Conservation (phyloP, 2,113 vertebrate species). For the Etheostoma spectabile region DNA sequence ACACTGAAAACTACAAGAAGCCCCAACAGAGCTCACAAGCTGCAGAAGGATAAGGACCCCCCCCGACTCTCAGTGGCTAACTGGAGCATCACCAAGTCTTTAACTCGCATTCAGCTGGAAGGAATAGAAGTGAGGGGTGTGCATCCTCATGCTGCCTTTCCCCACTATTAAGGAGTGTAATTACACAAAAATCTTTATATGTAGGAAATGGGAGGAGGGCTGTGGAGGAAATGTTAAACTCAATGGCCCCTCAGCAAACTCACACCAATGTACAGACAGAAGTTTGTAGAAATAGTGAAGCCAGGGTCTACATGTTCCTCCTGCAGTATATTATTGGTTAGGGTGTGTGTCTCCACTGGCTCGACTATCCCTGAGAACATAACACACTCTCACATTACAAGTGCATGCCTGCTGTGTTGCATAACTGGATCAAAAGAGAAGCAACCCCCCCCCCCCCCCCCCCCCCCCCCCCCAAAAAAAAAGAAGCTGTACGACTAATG, state of each 20-base stretch:
- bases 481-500: slow-evolving; percentile 72
- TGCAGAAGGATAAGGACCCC: slow-evolving; percentile 14
- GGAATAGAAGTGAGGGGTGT: slow-evolving; percentile 48
- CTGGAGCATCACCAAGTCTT: slow-evolving; percentile 55
- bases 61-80: slow-evolving; percentile 24
- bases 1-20: slow-evolving; percentile 57
- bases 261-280: slow-evolving; percentile 12
- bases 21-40: slow-evolving; percentile 35
- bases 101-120: slow-evolving; percentile 26
- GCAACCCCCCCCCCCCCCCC: too few species aligned
- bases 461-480: slow-evolving; percentile 49
- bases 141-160: slow-evolving; percentile 20
- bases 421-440: slow-evolving; percentile 79
- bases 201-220: slow-evolving; percentile 62
- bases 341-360: slow-evolving; percentile 20
- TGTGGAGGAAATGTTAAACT: slow-evolving; percentile 63
- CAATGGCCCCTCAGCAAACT: not conserved
- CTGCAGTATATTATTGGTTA: slow-evolving; percentile 19
- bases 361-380: slow-evolving; percentile 58
- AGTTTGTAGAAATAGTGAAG: slow-evolving; percentile 4
- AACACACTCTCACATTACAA: slow-evolving; percentile 72
- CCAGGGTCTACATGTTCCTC: slow-evolving; percentile 29
- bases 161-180: slow-evolving; percentile 53
- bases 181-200: slow-evolving; percentile 55
- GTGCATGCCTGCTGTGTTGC: slow-evolving; percentile 73